Evolutionary conservation across 2,888 invertebrate genomes (phyloP).

Genomic region (Anticlea derivata): DNA sequence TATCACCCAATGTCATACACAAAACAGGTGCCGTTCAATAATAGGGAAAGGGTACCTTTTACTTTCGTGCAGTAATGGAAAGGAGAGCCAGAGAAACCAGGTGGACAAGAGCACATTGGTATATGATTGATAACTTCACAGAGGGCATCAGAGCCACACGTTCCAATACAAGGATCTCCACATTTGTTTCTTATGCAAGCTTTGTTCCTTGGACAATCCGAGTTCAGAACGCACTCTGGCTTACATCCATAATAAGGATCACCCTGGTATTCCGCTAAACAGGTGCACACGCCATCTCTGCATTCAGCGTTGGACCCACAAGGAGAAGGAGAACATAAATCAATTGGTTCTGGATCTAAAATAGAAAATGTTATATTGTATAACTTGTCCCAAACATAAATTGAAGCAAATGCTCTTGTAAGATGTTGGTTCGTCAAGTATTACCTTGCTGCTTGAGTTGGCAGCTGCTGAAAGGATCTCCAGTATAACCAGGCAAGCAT

Average conservation of each 20-base stretch:
- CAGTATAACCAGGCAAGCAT: constrained; percentile 87
- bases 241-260: constrained; percentile 89
- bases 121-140: constrained; percentile 87
- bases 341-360: constrained; percentile 66
- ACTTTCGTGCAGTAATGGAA: constrained; percentile 82
- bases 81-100: constrained; percentile 86
- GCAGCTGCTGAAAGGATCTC: constrained; percentile 88
- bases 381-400: too few relatives aligned
- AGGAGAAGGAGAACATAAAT: constrained; percentile 88
- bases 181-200: constrained; percentile 91
- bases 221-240: constrained; percentile 91
- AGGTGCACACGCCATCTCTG: constrained; percentile 86
- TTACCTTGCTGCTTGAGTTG: constrained; percentile 56
- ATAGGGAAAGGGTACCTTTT: constrained; percentile 49
- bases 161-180: constrained; percentile 88
- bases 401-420: too few relatives aligned
- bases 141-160: constrained; percentile 85
- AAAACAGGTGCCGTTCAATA: background rate
- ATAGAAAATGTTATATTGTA: constrained; percentile 19
- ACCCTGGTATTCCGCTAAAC: constrained; percentile 88
- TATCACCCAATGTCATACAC: background rate
- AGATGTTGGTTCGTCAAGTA: too few relatives aligned
- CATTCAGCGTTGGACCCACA: constrained; percentile 88
- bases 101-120: constrained; percentile 87
- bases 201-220: constrained; percentile 86